These are phyloP conservation scores for Dryobota labecula DNA, from an alignment of 2,888 invertebrate species.

Conservation along the genomic window DNA sequence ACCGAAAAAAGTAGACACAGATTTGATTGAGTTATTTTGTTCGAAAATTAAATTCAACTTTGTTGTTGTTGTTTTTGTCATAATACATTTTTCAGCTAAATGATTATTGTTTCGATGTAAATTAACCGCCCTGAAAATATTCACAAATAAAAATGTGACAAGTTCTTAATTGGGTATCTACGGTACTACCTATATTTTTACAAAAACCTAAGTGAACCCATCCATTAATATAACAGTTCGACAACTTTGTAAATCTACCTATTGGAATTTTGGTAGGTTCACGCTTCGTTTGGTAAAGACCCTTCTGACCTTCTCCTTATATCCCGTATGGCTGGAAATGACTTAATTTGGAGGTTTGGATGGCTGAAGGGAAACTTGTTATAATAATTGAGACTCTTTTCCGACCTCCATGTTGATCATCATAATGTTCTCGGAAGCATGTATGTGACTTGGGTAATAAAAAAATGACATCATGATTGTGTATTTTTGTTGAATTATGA, in stretches of 20 bases:
- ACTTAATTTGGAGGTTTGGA: constrained; percentile 55
- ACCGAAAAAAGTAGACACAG: constrained; percentile 1
- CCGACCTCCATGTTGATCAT: background rate
- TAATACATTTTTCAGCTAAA: background rate
- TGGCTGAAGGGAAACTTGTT: constrained; percentile 28
- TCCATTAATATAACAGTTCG: constrained; percentile 25
- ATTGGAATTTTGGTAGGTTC: constrained; percentile 23
- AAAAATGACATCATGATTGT: background rate
- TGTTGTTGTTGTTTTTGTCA: constrained; percentile 14
- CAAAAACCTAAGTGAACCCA: background rate
- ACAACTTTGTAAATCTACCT: constrained; percentile 8
- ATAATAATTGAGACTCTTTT: constrained; percentile 18
- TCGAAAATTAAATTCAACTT: constrained; percentile 7
- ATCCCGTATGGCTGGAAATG: constrained; percentile 30
- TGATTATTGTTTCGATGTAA: background rate
- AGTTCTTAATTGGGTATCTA: background rate
- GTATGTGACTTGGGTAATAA: background rate
- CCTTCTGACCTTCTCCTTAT: constrained; percentile 42
- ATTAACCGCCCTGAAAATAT: background rate
- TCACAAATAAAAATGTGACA: background rate
- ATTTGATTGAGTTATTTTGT: constrained; percentile 18
- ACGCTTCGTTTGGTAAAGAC: constrained; percentile 54
- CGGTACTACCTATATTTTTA: background rate
- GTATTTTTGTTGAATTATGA: background rate
- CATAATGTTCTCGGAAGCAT: background rate